A percentile compares a stretch with the other conserved stretches of the same genome.
Evolutionary conservation across 2,797 vertebrate species (phyloP).

Genomic region (Rhinella marina): DNA sequence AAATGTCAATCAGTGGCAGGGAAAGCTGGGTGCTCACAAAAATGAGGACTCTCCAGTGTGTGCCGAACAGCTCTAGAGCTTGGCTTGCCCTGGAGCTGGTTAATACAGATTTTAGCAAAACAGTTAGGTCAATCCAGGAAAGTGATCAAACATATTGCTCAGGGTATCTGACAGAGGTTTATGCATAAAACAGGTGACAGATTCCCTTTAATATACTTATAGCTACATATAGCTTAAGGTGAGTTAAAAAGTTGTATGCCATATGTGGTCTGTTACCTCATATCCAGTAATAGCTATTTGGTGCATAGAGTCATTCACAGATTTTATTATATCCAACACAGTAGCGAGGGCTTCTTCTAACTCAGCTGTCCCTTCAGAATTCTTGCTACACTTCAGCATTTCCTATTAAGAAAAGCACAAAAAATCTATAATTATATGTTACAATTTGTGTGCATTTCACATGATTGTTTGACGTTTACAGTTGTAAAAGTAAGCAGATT

Average conservation of each 20-base stretch:
- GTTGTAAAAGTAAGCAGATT: not conserved
- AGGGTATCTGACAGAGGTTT: too few species aligned
- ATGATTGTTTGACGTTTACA: not conserved
- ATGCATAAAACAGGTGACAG: too few species aligned
- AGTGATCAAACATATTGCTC: too few species aligned
- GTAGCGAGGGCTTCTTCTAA: conserved; percentile 88
- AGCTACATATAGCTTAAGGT: not conserved
- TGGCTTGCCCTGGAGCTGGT: too few species aligned
- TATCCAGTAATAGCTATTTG: conserved; percentile 95
- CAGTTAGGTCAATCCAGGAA: too few species aligned
- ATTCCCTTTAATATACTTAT: too few species aligned
- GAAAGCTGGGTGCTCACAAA: too few species aligned
- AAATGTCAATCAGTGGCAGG: too few species aligned
- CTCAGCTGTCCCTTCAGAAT: conserved; percentile 81
- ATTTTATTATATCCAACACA: conserved; percentile 89
- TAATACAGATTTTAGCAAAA: too few species aligned
- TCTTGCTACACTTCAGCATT: conserved; percentile 87
- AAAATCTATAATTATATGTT: not conserved
- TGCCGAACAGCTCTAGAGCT: too few species aligned
- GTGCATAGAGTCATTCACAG: conserved; percentile 93
- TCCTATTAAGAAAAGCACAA: conserved; percentile 76
- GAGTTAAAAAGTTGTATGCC: not conserved
- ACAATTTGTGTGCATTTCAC: not conserved
- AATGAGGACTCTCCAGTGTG: too few species aligned
- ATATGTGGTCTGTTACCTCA: conserved; percentile 75